phyloP scores from a whole-genome alignment of 2,888 invertebrate genomes.

The Phlogophora meticulosa region DNA sequence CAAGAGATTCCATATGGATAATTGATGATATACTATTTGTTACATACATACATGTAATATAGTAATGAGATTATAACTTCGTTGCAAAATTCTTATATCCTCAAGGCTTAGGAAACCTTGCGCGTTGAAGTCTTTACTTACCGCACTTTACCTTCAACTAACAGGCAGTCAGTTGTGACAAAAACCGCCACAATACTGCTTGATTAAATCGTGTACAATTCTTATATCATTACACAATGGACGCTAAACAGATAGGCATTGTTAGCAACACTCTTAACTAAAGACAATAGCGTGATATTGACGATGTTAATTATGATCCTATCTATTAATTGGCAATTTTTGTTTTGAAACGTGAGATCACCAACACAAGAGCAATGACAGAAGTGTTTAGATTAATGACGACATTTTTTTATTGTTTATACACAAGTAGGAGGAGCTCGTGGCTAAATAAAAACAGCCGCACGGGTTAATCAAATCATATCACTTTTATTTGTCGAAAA shows the following conservation, averaged over 20 bases:
- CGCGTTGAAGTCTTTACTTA: conserved; percentile 52
- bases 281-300: conserved; percentile 58
- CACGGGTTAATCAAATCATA: too few relatives aligned
- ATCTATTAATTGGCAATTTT: conserved; percentile 59
- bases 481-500: too few relatives aligned
- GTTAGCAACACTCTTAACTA: conserved; percentile 39
- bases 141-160: conserved; percentile 39
- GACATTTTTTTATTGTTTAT: background rate
- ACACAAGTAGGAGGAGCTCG: too few relatives aligned
- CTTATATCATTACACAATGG: conserved; percentile 60
- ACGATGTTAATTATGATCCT: conserved; percentile 48
- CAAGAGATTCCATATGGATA: background rate
- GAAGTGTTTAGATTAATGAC: conserved; percentile 21
- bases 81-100: too few relatives aligned
- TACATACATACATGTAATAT: background rate
- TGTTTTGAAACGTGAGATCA: conserved; percentile 57
- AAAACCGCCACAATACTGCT: conserved; percentile 58
- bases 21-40: too few relatives aligned
- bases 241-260: conserved; percentile 54
- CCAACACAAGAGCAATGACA: conserved; percentile 42
- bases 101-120: background rate
- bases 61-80: too few relatives aligned
- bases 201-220: conserved; percentile 60
- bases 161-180: conserved; percentile 24
- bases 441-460: too few relatives aligned